Base-by-base conservation (phyloP, 2,888 invertebrate species). In the Microchrysa polita region DNA sequence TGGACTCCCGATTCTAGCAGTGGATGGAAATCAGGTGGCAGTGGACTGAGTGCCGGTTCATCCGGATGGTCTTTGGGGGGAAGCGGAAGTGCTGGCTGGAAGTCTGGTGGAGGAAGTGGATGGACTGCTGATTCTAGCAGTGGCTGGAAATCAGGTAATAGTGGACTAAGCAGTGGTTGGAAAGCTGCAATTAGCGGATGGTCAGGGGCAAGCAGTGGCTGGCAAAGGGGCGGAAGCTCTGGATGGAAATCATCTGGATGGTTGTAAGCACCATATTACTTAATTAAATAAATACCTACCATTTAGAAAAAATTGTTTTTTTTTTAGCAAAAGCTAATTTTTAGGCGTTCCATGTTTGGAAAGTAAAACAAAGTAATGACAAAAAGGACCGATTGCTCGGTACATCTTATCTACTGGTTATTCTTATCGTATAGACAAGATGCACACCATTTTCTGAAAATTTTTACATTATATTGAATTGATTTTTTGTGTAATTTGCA, bases 221-320 rank as follows among this genome's bases (percentile, higher is more conserved):
- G 65, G 65, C 65, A 65, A 44, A 1, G 1, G 23, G 27, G 59
- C 22, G 65, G 44, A 22, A 67, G 40, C 16, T 67, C 67, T 18
- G 67, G 67, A 52, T 67, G 67, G 67, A 67, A 67, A 53, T 67
- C 67, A 52, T 48, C 48, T 2, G 67, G 67, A 27, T 52, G 67
- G 53, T 67, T 18, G 10, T 65, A 65, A 48, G 27, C n/a, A 34
- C 27, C 27, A n/a, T n/a, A n/a, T n/a, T n/a, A n/a, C n/a, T n/a
- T n/a, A n/a, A 42, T 42, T 42, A 42, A 42, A 42, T 42, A 42
- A 42, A 42, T 42, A 9, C 42, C 7, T 9, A 42, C 12, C 7
- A 42, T 42, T 42, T 42, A 9, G 12, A 42, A 12, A 42, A 42
- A 42, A n/a, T n/a, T n/a, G n/a, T n/a, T n/a, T n/a, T n/a, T n/a